phyloP scores from a whole-genome alignment of 1,140 invertebrate genomes.

The Thaumatotibia leucotreta region DNA sequence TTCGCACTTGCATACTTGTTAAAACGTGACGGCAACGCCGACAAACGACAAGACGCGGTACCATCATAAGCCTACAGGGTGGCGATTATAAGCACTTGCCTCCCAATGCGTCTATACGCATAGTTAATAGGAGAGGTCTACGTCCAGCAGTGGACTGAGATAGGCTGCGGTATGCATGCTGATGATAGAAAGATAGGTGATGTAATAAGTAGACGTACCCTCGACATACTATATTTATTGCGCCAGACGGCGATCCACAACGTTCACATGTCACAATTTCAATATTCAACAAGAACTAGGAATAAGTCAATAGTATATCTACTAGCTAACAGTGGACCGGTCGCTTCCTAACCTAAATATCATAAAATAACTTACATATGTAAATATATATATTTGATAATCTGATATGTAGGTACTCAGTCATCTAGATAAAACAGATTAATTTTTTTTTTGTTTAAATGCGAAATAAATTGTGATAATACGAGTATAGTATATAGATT shows the following conservation, averaged over 20 bases:
- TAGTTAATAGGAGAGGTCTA: too few relatives aligned
- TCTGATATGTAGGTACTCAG: neutral
- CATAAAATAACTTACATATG: neutral
- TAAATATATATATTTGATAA: neutral
- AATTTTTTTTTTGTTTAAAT: too few relatives aligned
- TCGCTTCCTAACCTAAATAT: slow-evolving; percentile 24
- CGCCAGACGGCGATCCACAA: slow-evolving; percentile 59
- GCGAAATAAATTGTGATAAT: too few relatives aligned
- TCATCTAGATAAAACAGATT: neutral
- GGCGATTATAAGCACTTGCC: too few relatives aligned
- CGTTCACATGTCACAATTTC: slow-evolving; percentile 68
- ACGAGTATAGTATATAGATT: too few relatives aligned
- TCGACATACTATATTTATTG: slow-evolving; percentile 69
- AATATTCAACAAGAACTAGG: slow-evolving; percentile 74
- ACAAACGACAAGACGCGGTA: too few relatives aligned
- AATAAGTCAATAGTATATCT: slow-evolving; percentile 70
- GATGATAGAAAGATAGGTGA: neutral
- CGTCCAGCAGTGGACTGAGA: too few relatives aligned
- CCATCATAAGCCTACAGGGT: too few relatives aligned
- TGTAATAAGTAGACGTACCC: slow-evolving; percentile 16
- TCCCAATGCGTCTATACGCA: too few relatives aligned
- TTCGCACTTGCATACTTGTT: too few relatives aligned
- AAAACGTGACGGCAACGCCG: too few relatives aligned
- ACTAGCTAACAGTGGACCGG: slow-evolving; percentile 62
- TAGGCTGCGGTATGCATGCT: too few relatives aligned